Evolutionary conservation across 2,888 invertebrate species (phyloP).

Genomic region (Argyresthia goedartella): DNA sequence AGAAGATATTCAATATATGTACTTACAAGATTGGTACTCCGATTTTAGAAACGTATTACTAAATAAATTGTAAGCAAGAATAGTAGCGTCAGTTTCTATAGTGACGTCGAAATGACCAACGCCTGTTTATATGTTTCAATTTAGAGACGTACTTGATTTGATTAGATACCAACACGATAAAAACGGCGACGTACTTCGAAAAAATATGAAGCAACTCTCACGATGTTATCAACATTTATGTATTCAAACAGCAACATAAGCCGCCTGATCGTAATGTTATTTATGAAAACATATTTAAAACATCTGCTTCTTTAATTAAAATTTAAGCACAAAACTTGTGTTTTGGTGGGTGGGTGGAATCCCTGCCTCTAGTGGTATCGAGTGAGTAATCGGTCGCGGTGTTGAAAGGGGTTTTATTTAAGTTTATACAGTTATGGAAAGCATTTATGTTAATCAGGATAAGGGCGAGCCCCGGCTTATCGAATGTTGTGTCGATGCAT

Average conservation of each 20-base stretch:
- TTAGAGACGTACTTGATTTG: too few relatives aligned
- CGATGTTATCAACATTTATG: not conserved
- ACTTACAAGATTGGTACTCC: too few relatives aligned
- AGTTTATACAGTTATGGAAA: conserved; percentile 3
- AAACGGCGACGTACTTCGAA: too few relatives aligned
- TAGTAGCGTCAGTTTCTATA: too few relatives aligned
- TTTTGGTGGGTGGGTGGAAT: not conserved
- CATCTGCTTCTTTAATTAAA: conserved; percentile 1
- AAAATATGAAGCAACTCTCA: too few relatives aligned
- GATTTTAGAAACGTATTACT: too few relatives aligned
- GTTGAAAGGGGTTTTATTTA: conserved; percentile 2
- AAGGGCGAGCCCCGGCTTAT: not conserved
- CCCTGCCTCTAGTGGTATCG: too few relatives aligned
- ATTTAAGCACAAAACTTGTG: not conserved
- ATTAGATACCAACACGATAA: too few relatives aligned
- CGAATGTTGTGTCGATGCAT: not conserved
- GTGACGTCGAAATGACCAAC: too few relatives aligned
- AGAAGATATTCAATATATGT: too few relatives aligned
- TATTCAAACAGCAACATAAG: not conserved
- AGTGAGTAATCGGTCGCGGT: not conserved
- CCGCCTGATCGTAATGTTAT: not conserved
- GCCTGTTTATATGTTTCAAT: too few relatives aligned
- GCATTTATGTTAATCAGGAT: conserved; percentile 4
- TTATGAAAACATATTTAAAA: not conserved
- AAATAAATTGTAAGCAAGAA: too few relatives aligned